phyloP scores from a whole-genome alignment of 2,113 vertebrate species.

The Hyaena hyaena region DNA sequence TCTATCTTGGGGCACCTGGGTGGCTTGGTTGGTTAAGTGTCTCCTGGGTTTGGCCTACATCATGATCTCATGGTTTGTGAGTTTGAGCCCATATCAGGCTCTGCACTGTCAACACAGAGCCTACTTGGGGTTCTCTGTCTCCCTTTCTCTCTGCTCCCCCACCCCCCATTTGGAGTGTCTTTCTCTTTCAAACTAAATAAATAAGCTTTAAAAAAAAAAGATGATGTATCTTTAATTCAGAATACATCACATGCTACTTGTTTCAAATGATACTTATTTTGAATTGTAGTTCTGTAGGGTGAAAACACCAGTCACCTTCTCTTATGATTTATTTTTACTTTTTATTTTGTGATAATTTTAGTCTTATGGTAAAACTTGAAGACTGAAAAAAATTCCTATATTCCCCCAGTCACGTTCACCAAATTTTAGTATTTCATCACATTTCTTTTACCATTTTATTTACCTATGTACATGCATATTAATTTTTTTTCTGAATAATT shows the following conservation, averaged over 20 bases:
- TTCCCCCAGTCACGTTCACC: not conserved
- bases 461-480: not conserved
- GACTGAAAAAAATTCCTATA: not conserved
- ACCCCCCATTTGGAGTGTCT: no score
- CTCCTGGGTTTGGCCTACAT: no score
- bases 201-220: not conserved
- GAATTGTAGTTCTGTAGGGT: not conserved
- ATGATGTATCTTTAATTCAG: not conserved
- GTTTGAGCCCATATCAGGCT: no score
- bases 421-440: not conserved
- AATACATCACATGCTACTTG: not conserved
- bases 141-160: no score
- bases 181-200: no score
- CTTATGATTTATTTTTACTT: not conserved
- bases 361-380: not conserved
- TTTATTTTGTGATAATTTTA: constrained; percentile 13
- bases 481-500: not conserved
- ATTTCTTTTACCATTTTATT: not conserved
- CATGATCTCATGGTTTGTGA: no score
- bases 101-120: no score
- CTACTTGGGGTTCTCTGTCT: no score
- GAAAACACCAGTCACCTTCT: not conserved
- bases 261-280: not conserved
- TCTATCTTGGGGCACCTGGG: not conserved
- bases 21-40: no score